A percentile compares a stretch with the other conserved stretches of the same genome.
Conservation (phyloP, 2,797 vertebrate species). For the Sebastes iracundus region DNA sequence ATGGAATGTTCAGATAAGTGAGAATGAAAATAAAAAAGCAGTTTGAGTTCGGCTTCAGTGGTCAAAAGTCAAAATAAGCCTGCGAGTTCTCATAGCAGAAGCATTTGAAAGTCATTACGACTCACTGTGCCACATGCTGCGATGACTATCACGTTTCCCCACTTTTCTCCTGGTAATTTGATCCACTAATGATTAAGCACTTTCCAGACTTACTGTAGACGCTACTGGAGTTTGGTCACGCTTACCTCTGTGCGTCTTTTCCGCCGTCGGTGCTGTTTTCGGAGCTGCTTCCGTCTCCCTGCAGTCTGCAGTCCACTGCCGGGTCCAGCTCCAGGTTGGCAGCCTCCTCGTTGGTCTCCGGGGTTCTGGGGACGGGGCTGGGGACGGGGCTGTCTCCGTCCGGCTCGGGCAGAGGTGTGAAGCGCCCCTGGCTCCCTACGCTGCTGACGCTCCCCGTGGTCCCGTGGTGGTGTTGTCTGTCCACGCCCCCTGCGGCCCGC, state of each 20-base stretch:
- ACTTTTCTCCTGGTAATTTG: constrained; percentile 42
- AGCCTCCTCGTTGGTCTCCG: constrained; percentile 48
- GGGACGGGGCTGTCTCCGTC: constrained; percentile 52
- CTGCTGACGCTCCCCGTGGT: constrained; percentile 77
- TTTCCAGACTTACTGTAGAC: constrained; percentile 29
- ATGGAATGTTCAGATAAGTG: constrained; percentile 73
- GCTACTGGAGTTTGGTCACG: constrained; percentile 4
- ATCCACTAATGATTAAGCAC: constrained; percentile 50
- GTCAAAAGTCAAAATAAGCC: constrained; percentile 68
- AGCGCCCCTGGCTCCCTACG: constrained; percentile 74
- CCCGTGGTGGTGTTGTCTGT: constrained; percentile 61
- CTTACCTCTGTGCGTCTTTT: constrained; percentile 86
- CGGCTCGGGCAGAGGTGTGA: constrained; percentile 75
- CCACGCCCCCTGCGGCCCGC: constrained; percentile 48
- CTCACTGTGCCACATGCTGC: constrained; percentile 38
- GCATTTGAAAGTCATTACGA: constrained; percentile 64
- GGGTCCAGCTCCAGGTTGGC: constrained; percentile 62
- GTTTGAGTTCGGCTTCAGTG: constrained; percentile 23
- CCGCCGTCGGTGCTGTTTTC: constrained; percentile 73
- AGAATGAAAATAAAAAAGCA: constrained; percentile 63
- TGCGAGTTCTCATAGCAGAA: constrained; percentile 41
- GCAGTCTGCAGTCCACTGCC: constrained; percentile 57
- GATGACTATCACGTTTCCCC: constrained; percentile 52
- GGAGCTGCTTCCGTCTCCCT: constrained; percentile 73
- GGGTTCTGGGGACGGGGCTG: constrained; percentile 25